Evolutionary conservation across 2,888 invertebrate species (phyloP), one percentile per base, ranked within the genome.

Genomic region (Nomada ferruginata): DNA sequence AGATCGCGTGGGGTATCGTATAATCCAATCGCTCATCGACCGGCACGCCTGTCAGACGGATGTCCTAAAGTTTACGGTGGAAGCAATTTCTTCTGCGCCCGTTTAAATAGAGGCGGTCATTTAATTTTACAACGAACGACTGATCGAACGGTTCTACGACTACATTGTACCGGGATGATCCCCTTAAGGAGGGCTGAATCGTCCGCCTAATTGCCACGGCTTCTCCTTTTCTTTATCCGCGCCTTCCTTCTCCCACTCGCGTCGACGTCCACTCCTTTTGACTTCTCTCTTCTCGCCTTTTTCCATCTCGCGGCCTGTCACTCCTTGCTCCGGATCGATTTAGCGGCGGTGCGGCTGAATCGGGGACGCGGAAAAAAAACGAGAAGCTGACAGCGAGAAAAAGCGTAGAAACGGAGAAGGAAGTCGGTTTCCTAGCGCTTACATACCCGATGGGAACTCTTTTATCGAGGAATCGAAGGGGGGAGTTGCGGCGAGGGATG

Each of bases 151-250:
- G 29, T 72, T 50, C 65, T 15, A 44, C 60, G 69, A 72, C 57
- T 70, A 73, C 55, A 63, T 82, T 73, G 76, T 86, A 83, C 79
- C 75, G 29, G 66, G 84, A 87, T 89, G 88, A 91, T 91, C 89
- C 90, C 85, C 87, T 90, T 81, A 87, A 90, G 88, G 85, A 86
- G 85, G 47, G 85, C 88, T 90, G 91, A 89, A 92, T 92, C 91
- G 91, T 91, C 84, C 90, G 88, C 89, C 91, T 93, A 93, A 93
- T 93, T 93, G 91, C 90, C 90, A 87, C 83, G 88, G 89, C 87
- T 88, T 90, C 88, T 73, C 82, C 84, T 79, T 82, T 73, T 74
- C 65, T 55, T 61, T n/a, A 44, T 59, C 47, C 44, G 29, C 50
- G 3, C 7, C 52, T 15, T 18, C 18, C 47, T 20, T 52, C 55